Evolutionary conservation across 1,140 invertebrate genomes (phyloP), one percentile per base, ranked within the genome.

Genomic region (Zaprionus kolodkinae): DNA sequence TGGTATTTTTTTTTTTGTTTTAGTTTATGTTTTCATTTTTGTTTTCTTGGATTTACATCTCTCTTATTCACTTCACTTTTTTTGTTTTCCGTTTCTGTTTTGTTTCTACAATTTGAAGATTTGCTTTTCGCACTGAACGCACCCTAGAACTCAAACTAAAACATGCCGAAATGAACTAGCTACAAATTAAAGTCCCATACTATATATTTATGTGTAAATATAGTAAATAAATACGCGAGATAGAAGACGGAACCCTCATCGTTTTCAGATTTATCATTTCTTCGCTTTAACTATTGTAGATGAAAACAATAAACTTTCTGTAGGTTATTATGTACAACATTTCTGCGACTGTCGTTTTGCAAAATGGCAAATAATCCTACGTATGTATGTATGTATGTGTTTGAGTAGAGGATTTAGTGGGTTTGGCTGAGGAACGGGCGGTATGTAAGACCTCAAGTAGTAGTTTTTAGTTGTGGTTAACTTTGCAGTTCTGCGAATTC

Each of bases 291-390:
- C 45, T 33, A 27, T 4, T n/a, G 4, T 27, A 60, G 27, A 21
- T 69, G 62, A 65, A 48, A 67, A 61, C 50, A 57, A 55, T 75
- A 66, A 78, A 75, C 38, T 74, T 78, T 25, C 50, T 83, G 68
- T 62, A 70, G 74, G 74, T 88, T 89, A 88, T 88, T 89, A 88
- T 88, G 54, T 88, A 89, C 85, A 89, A 84, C 83, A 89, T 70
- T 76, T 79, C 50, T 72, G 60, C 33, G 67, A 69, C 67, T 61
- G 52, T 69, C 17, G 48, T 52, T 69, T 60, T 61, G 21, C 38
- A 76, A 76, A 12, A 66, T 72, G 57, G 55, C 57, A 60, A 13
- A 57, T 57, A 65, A 40, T 66, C 17, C 57, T 68, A 72, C 48
- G 54, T 68, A 45, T 73, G 60, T 65, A 35, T 73, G 60, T 65